These are phyloP conservation scores for Linepithema humile DNA, from an alignment of 1,140 invertebrate genomes.

Conservation along the genomic window DNA sequence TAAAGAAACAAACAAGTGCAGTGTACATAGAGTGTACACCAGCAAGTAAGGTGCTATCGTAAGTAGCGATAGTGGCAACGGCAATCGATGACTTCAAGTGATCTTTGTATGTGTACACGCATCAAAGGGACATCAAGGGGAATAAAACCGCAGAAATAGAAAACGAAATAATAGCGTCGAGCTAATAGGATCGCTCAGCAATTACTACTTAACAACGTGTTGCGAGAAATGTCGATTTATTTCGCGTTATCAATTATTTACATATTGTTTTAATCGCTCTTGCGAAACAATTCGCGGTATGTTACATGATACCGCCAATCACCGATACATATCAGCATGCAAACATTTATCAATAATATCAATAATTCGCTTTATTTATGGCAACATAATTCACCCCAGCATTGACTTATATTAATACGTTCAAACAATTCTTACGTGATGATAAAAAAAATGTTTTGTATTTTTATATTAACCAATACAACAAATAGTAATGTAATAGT, in stretches of 20 bases:
- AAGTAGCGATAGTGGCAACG: constrained; percentile 56
- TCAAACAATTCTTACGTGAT: not conserved
- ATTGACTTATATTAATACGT: not conserved
- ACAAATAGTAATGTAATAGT: not conserved
- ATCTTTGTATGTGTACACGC: not conserved
- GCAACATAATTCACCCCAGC: not conserved
- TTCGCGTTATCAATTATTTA: constrained; percentile 4
- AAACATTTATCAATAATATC: not conserved
- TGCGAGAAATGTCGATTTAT: constrained; percentile 13
- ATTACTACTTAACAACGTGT: constrained; percentile 29
- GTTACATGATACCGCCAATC: not conserved
- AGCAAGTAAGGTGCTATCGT: constrained; percentile 47
- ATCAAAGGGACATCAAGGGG: constrained; percentile 19
- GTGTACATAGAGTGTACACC: not conserved
- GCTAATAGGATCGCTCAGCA: constrained; percentile 4
- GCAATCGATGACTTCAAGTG: not conserved
- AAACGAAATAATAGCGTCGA: not conserved
- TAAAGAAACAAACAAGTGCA: constrained; percentile 38
- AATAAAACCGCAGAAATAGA: constrained; percentile 21
- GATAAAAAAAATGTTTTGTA: not conserved
- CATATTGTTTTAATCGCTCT: not conserved
- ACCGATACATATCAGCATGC: not conserved
- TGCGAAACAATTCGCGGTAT: not conserved
- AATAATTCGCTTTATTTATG: not conserved
- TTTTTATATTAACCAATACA: not conserved